A percentile compares a stretch with the other conserved stretches of the same genome.
Evolutionary conservation across 1,140 invertebrate species (phyloP).

Genomic region (Lasaia peninsularis): DNA sequence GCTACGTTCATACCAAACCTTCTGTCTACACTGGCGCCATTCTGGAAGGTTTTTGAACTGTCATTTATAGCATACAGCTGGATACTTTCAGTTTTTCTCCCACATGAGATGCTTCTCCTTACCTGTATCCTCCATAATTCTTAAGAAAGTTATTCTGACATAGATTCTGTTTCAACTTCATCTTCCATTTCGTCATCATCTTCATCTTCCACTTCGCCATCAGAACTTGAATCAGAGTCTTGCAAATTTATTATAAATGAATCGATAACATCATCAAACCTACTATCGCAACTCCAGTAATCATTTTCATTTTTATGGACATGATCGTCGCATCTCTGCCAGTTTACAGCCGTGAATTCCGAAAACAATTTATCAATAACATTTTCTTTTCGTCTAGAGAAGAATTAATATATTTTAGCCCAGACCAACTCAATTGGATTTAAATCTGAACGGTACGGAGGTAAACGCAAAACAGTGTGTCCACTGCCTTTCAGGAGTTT

Average conservation of each 20-base stretch:
- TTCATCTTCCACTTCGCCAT: constrained; percentile 13
- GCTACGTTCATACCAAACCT: no score
- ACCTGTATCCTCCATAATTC: no score
- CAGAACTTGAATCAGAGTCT: not conserved
- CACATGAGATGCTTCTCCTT: no score
- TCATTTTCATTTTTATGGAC: constrained; percentile 15
- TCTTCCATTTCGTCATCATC: constrained; percentile 15
- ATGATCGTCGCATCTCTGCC: constrained; percentile 16
- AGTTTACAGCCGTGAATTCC: constrained; percentile 13
- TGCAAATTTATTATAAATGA: constrained; percentile 4
- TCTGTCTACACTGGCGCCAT: no score
- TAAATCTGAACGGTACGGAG: no score
- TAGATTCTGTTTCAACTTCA: constrained; percentile 15
- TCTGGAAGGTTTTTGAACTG: no score
- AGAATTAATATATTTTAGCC: not conserved
- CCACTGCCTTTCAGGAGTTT: constrained; percentile 14
- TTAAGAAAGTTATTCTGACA: constrained; percentile 8
- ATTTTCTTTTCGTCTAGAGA: no score
- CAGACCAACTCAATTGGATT: constrained; percentile 8
- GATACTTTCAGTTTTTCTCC: no score
- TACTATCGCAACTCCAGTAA: constrained; percentile 15
- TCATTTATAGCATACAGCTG: no score
- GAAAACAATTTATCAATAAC: no score
- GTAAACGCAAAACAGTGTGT: not conserved
- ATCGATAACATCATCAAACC: constrained; percentile 12